Conservation (phyloP, 2,113 vertebrate genomes). For the Oreochromis spilurus region DNA sequence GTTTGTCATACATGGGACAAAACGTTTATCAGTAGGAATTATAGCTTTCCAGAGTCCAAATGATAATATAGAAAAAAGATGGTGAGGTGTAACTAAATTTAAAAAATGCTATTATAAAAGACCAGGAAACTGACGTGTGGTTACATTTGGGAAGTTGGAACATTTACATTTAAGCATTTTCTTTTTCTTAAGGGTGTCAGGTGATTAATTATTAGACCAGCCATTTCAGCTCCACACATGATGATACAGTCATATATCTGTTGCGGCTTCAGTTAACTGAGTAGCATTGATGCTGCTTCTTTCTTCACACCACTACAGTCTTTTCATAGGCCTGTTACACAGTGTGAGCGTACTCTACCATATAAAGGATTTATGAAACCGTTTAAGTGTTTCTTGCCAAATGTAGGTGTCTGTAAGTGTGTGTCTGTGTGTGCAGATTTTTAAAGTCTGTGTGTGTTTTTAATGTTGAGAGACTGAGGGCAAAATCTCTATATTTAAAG, state of each 20-base stretch:
- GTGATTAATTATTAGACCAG: neutral
- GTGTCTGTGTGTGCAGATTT: neutral
- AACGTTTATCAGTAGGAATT: neutral
- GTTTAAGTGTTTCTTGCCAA: neutral
- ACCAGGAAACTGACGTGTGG: neutral
- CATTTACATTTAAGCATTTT: neutral
- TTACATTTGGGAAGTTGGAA: neutral
- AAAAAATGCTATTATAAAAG: neutral
- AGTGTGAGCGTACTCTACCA: neutral
- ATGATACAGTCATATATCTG: neutral
- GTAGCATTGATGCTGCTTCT: neutral
- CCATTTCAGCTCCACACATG: neutral
- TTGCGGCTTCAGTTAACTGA: neutral
- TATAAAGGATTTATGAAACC: neutral
- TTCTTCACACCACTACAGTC: neutral
- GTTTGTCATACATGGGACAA: neutral
- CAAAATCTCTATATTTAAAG: neutral
- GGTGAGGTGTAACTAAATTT: neutral
- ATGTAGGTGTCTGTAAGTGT: neutral
- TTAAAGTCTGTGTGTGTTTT: neutral
- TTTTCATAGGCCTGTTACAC: neutral
- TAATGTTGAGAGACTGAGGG: neutral
- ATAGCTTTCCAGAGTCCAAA: neutral
- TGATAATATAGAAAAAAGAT: neutral
- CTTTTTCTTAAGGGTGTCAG: neutral